Base-by-base conservation (phyloP, 2,113 vertebrate genomes). In the Elephas maximus region DNA sequence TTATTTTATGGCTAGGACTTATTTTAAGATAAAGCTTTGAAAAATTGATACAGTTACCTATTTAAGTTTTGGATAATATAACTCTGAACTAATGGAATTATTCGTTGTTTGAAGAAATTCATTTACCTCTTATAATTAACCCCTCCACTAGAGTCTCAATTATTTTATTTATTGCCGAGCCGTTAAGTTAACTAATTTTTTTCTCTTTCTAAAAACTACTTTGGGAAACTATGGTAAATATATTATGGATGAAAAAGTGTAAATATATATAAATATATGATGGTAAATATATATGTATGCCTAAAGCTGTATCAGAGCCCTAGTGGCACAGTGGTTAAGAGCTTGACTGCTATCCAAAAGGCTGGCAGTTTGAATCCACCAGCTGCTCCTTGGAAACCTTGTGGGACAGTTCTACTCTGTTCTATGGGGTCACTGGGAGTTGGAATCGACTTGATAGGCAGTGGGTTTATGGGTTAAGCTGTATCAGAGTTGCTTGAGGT, bases 51-150 rank as follows among this genome's bases (percentile, higher is more conserved):
- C 41, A 93, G 6, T 15, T 77, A 76, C 51, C 6, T 3, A 33
- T 73, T 93, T 86, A 78, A 28, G 8, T 3, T 85, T 94, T 96
- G 69, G 73, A 73, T 87, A 73, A 28, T 76, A 14, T 62, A 95
- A 74, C 74, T 26, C 11, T 79, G 60, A 77, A 81, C 45, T 60
- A 60, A 67, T 86, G 51, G 81, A 65, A 90, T 90, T 81, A 77
- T 86, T 96, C 94, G n/a, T 63, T 77, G 45, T 89, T 95, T 85
- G 57, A 89, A 91, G 18, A 85, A 88, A 77, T 81, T 92, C 71
- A 76, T 78, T 87, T 77, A 78, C 90, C 81, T 95, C 30, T 93
- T 45, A 44, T 90, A 78, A 92, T 51, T 91, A 28, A n/a, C 18
- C 20, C 8, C 17, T 88, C 15, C 0, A 8, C 6, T 67, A 53